Evolutionary conservation across 2,113 vertebrate genomes (phyloP).

Genomic region (Burhinus bistriatus): DNA sequence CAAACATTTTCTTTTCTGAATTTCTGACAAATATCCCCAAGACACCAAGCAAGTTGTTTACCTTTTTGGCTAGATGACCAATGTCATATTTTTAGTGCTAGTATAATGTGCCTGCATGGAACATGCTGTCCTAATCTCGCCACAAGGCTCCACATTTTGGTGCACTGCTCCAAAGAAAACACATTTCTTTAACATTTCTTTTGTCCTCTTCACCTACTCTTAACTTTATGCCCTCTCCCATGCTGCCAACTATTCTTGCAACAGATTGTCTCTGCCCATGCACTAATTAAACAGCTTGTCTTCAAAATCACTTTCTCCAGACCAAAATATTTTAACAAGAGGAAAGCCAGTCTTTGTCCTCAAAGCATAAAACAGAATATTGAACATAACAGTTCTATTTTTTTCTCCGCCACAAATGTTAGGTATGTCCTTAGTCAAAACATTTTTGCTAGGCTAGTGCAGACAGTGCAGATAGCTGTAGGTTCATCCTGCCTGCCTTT

Average conservation of each 20-base stretch:
- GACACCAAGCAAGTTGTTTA: neutral
- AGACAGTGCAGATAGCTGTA: neutral
- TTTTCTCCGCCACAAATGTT: neutral
- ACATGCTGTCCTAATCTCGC: neutral
- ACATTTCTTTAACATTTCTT: neutral
- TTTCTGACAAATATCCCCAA: neutral
- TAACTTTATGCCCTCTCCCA: neutral
- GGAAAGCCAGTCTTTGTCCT: neutral
- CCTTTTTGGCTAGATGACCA: neutral
- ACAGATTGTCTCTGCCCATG: neutral
- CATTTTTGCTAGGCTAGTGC: neutral
- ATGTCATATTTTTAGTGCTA: neutral
- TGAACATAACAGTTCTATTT: neutral
- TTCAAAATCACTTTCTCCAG: neutral
- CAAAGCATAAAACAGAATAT: neutral
- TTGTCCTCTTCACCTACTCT: neutral
- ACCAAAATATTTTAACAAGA: slow-evolving; percentile 9
- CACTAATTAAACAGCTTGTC: neutral
- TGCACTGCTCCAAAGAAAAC: neutral
- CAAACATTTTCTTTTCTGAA: neutral
- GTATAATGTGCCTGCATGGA: neutral
- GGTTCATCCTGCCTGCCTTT: neutral
- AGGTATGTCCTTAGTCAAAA: neutral
- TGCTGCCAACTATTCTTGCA: neutral
- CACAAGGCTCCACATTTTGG: neutral